Evolutionary conservation across 92 coral and sea anemone species (phyloP).

Genomic region (Phymanthus crucifer): DNA sequence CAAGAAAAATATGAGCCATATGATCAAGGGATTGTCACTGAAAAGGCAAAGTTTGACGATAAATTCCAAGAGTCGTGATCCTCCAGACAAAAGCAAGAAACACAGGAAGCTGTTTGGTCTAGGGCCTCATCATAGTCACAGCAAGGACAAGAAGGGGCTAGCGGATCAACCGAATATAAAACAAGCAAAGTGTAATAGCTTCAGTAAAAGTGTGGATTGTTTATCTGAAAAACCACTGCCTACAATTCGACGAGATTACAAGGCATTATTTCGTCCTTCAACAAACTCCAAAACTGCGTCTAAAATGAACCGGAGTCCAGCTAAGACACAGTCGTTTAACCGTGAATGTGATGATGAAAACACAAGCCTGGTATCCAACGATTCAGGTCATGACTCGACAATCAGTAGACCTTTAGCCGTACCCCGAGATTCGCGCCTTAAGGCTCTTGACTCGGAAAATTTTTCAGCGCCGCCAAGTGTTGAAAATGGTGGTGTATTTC

Average conservation of each 20-base stretch:
- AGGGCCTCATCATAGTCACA: neutral
- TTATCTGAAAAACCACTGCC: slow-evolving; percentile 17
- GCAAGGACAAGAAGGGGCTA: neutral
- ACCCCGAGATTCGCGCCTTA: neutral
- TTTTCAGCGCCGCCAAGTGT: neutral
- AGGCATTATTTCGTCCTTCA: slow-evolving; percentile 1
- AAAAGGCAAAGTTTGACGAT: slow-evolving; percentile 18
- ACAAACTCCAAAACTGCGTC: neutral
- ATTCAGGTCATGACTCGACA: slow-evolving; percentile 12
- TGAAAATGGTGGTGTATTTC: neutral
- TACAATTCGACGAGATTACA: slow-evolving; percentile 8
- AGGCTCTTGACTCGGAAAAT: neutral
- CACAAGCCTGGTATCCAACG: slow-evolving; percentile 7
- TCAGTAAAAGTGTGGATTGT: slow-evolving; percentile 29
- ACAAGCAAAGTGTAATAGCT: slow-evolving; percentile 7
- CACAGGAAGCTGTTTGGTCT: slow-evolving; percentile 17
- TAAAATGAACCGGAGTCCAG: too few relatives aligned
- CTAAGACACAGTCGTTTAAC: neutral
- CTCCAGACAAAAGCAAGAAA: slow-evolving; percentile 3
- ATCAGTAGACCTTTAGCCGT: neutral
- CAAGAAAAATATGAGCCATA: slow-evolving; percentile 16
- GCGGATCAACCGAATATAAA: slow-evolving; percentile 1
- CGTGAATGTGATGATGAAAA: slow-evolving; percentile 12
- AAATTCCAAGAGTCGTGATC: slow-evolving; percentile 5
- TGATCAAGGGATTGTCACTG: slow-evolving; percentile 23